Percentiles rank a stretch among this genome's conserved stretches.
Conservation (phyloP, 1,140 invertebrate genomes). For the Plectrocnemia conspersa region DNA sequence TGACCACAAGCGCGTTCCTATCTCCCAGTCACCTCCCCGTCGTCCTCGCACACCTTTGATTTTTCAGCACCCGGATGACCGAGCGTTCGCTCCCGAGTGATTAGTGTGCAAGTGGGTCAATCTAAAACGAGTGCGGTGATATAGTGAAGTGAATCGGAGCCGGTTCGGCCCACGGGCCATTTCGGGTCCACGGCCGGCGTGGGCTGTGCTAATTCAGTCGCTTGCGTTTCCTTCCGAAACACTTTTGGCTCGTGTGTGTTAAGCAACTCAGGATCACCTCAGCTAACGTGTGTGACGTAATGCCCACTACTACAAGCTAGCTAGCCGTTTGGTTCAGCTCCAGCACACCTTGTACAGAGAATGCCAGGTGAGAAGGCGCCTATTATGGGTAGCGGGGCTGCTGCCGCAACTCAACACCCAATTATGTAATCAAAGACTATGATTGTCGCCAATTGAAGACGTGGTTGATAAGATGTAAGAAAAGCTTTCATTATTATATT, state of each 20-base stretch:
- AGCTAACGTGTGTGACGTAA: too few relatives aligned
- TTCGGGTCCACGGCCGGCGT: constrained; percentile 9
- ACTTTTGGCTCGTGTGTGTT: neutral
- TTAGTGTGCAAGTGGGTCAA: constrained; percentile 13
- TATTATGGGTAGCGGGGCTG: neutral
- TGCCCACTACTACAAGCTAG: neutral
- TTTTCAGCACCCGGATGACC: too few relatives aligned
- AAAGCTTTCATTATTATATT: too few relatives aligned
- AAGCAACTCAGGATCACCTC: constrained; percentile 2
- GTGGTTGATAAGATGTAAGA: too few relatives aligned
- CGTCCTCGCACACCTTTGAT: too few relatives aligned
- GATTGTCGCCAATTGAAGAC: neutral
- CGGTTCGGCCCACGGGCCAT: constrained; percentile 9
- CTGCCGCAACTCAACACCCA: neutral
- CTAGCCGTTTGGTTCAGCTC: neutral
- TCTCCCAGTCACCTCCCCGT: too few relatives aligned
- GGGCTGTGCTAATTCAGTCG: constrained; percentile 21
- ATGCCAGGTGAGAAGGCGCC: constrained; percentile 7
- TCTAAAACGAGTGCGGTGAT: constrained; percentile 8
- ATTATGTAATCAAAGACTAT: neutral
- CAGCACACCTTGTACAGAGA: neutral
- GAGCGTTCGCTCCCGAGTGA: too few relatives aligned
- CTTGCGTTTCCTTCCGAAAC: constrained; percentile 23
- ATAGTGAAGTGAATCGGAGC: neutral
- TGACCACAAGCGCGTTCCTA: too few relatives aligned